phyloP scores from a whole-genome alignment of 2,797 vertebrate species.

The Oreochromis mossambicus region DNA sequence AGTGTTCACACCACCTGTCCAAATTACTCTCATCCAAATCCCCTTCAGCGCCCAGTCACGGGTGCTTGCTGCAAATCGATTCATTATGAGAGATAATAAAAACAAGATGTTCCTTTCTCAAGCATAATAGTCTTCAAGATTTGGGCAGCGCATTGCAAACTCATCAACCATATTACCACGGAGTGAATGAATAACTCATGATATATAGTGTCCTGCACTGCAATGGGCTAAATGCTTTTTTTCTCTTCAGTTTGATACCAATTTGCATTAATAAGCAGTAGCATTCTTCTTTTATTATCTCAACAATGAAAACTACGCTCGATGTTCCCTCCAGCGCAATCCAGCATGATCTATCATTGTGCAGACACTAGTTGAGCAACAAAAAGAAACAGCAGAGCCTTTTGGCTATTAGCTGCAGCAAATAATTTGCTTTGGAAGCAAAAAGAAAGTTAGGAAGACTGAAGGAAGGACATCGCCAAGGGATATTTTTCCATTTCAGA shows the following conservation, averaged over 20 bases:
- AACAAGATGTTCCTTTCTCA: constrained; percentile 61
- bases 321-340: constrained; percentile 50
- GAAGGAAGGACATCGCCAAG: constrained; percentile 49
- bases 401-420: constrained; percentile 64
- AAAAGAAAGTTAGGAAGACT: constrained; percentile 53
- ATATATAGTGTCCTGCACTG: constrained; percentile 32
- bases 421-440: constrained; percentile 71
- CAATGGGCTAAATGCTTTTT: constrained; percentile 35
- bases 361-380: constrained; percentile 52
- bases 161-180: constrained; percentile 49
- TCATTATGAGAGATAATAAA: constrained; percentile 64
- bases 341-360: constrained; percentile 55
- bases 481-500: constrained; percentile 40
- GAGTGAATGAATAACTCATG: constrained; percentile 42
- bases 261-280: constrained; percentile 67
- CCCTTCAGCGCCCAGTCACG: constrained; percentile 20
- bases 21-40: constrained; percentile 33
- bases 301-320: constrained; percentile 49
- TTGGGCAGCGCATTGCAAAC: constrained; percentile 37
- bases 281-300: constrained; percentile 61
- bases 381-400: constrained; percentile 49
- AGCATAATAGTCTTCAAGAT: constrained; percentile 41
- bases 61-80: constrained; percentile 49
- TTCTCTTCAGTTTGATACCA: constrained; percentile 51
- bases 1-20: constrained; percentile 49